Percentiles rank a stretch among this genome's conserved stretches.
phyloP scores from a whole-genome alignment of 2,888 invertebrate species.

The Biston stratarius region DNA sequence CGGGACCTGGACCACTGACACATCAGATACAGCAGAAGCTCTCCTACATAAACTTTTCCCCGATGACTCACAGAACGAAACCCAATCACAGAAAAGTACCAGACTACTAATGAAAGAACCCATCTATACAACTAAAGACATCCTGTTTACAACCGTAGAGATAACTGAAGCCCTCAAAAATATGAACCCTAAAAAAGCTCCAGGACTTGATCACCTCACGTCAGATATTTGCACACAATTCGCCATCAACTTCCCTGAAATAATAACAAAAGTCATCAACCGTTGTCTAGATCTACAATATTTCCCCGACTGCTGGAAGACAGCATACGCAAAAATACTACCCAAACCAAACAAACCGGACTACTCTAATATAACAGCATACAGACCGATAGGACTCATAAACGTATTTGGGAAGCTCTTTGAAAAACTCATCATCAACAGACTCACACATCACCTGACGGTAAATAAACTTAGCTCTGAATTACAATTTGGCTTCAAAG shows the following conservation, averaged over 20 bases:
- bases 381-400: neutral
- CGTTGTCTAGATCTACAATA: neutral
- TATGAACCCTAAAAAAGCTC: neutral
- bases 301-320: neutral
- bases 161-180: neutral
- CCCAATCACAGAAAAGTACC: neutral
- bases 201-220: neutral
- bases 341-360: neutral
- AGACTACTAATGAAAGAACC: neutral
- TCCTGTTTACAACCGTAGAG: neutral
- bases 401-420: neutral
- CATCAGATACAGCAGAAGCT: neutral
- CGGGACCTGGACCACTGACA: neutral
- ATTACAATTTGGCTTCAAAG: neutral
- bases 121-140: neutral
- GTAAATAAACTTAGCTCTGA: no score
- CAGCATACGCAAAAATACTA: neutral
- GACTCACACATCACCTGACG: neutral
- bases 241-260: neutral
- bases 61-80: neutral
- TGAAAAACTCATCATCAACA: neutral
- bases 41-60: neutral
- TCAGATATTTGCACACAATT: neutral
- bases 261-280: neutral
- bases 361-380: neutral